Conservation (phyloP, 2,888 invertebrate genomes). For the Vanessa cardui region DNA sequence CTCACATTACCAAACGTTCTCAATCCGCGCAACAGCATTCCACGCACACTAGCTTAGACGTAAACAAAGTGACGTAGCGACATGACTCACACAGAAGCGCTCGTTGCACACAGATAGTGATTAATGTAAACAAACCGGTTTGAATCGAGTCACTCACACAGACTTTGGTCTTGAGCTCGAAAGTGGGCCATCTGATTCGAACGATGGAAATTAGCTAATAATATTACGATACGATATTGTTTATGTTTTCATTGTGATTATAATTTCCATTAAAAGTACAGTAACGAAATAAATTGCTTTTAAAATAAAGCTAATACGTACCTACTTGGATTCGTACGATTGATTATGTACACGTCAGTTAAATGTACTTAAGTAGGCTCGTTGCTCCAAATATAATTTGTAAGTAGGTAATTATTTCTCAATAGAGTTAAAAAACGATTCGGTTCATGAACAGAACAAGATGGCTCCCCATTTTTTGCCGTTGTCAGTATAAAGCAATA, state of each 20-base stretch:
- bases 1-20: conserved; percentile 49
- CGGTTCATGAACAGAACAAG: conserved; percentile 1
- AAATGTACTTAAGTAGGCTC: neutral
- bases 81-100: conserved; percentile 66
- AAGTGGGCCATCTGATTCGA: conserved; percentile 75
- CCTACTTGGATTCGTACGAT: neutral
- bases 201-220: conserved; percentile 44
- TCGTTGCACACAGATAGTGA: conserved; percentile 60
- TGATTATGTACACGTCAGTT: conserved; percentile 3
- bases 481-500: conserved; percentile 16
- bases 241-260: conserved; percentile 38
- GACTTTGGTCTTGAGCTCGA: conserved; percentile 45
- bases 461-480: conserved; percentile 6
- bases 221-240: conserved; percentile 40
- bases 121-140: conserved; percentile 80
- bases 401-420: neutral
- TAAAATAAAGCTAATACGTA: too few species aligned
- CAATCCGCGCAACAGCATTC: conserved; percentile 26
- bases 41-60: conserved; percentile 54
- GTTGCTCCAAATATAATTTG: neutral
- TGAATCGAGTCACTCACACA: conserved; percentile 53
- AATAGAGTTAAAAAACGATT: neutral
- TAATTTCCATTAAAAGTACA: conserved; percentile 14
- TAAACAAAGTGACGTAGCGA: conserved; percentile 79
- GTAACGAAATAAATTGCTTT: too few species aligned